Percentiles rank a stretch among this genome's conserved stretches.
These are phyloP conservation scores for Campoplex capitator DNA, from an alignment of 2,888 invertebrate species.

Conservation along the genomic window DNA sequence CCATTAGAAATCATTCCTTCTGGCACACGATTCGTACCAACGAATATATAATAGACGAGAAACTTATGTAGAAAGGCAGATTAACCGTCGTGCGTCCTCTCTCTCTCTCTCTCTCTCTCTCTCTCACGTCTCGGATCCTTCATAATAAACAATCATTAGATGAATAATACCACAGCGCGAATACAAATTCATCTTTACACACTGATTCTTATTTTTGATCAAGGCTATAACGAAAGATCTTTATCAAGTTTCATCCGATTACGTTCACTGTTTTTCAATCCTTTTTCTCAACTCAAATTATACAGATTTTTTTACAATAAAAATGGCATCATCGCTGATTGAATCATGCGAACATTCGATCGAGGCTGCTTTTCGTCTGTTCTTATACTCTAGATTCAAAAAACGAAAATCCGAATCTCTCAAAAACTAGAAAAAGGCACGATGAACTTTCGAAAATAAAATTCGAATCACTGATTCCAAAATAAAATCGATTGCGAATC, in stretches of 20 bases:
- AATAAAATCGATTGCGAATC: background rate
- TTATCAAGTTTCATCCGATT: constrained; percentile 24
- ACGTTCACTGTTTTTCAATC: background rate
- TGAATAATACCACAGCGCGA: constrained; percentile 46
- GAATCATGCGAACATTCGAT: background rate
- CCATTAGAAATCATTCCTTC: constrained; percentile 77
- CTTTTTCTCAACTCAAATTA: background rate
- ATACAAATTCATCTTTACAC: constrained; percentile 39
- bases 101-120: too few relatives aligned
- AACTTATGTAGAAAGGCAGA: constrained; percentile 66
- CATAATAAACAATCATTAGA: constrained; percentile 56
- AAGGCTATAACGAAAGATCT: constrained; percentile 59
- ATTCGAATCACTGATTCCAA: background rate
- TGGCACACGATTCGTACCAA: constrained; percentile 70
- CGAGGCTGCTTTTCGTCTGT: too few relatives aligned
- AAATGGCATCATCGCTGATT: constrained; percentile 38
- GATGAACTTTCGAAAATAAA: background rate
- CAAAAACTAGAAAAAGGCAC: too few relatives aligned
- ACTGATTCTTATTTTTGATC: constrained; percentile 51
- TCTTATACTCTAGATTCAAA: too few relatives aligned
- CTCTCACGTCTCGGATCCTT: constrained; percentile 13
- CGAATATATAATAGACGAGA: constrained; percentile 52
- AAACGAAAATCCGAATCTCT: too few relatives aligned
- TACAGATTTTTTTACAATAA: constrained; percentile 22
- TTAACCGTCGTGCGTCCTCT: constrained; percentile 69